Base-by-base conservation (phyloP, 1,140 invertebrate genomes). In the Andrena cerasifolii region DNA sequence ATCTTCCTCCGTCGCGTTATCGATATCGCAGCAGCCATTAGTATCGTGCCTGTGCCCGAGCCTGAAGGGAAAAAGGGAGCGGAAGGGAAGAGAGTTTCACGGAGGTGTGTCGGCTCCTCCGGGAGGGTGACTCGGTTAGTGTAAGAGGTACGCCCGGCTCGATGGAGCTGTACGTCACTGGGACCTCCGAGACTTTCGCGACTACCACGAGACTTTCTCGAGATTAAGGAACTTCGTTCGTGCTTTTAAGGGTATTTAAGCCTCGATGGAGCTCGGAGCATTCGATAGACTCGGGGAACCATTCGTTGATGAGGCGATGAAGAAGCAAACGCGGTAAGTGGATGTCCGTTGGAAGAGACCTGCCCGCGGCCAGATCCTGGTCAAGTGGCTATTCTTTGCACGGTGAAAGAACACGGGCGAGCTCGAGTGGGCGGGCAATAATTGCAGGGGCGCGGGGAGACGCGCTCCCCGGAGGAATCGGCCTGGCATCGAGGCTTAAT, bases 371-470 rank as follows among this genome's bases (percentile, higher is more conserved):
- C 16, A 71, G 36, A 43, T 56, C 16, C 51, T 16, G 36, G 36
- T 5, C 31, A n/a, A 65, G 8, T 47, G 62, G 73, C 70, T 71
- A 76, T 71, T 82, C 51, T 47, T 72, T n/a, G 18, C 8, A 8
- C 12, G 4, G 59, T 12, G 24, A 53, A 49, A 65, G 36, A 43
- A 54, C 45, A 26, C 8, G 24, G 33, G 26, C n/a, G 18, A 53
- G 18, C 14, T 54, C n/a, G 33, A 47, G 10, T 54, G 47, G 26
- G 21, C 45, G 40, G 26, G 16, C 26, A 51, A 10, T 73, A 73
- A 84, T 76, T 73, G 72, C 67, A 43, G 61, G 31, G 28, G 31
- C 18, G 21, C 3, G 40, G 28, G 40, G n/a, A 59, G 62, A 73
- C 67, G 74, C 18, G 14, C 26, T 47, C 43, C 31, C 26, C 40